These are phyloP conservation scores for Phoxinus phoxinus DNA, from an alignment of 2,113 vertebrate species.

Conservation along the genomic window DNA sequence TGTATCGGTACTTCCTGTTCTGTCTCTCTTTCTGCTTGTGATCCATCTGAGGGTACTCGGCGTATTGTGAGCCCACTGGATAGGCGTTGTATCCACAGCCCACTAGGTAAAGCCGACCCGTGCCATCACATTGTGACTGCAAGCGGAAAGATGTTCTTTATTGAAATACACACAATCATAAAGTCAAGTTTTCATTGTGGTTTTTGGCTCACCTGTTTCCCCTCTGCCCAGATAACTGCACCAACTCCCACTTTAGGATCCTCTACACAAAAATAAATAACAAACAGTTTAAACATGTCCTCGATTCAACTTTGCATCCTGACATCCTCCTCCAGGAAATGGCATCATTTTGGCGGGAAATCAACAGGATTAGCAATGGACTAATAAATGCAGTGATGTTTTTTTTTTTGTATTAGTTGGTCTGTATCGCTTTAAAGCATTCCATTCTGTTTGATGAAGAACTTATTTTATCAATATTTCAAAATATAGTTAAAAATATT, in stretches of 20 bases:
- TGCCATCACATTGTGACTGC: conserved; percentile 83
- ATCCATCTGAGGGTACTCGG: conserved; percentile 94
- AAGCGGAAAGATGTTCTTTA: not conserved
- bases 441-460: not conserved
- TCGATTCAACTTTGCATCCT: not conserved
- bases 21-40: conserved; percentile 88
- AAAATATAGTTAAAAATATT: not conserved
- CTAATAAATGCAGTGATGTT: too few species aligned
- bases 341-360: not conserved
- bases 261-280: conserved; percentile 72
- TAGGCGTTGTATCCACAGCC: conserved; percentile 96
- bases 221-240: conserved; percentile 92
- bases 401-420: not conserved
- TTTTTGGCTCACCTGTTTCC: conserved; percentile 82
- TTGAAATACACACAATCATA: not conserved
- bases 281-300: not conserved
- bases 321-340: not conserved
- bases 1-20: conserved; percentile 93
- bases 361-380: not conserved
- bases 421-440: not conserved
- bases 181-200: not conserved
- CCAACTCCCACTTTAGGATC: conserved; percentile 96
- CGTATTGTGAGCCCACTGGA: conserved; percentile 89
- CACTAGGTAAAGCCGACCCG: conserved; percentile 84
- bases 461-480: too few species aligned